Evolutionary conservation across 2,113 vertebrate species (phyloP).

Genomic region (Thamnaconus septentrionalis): DNA sequence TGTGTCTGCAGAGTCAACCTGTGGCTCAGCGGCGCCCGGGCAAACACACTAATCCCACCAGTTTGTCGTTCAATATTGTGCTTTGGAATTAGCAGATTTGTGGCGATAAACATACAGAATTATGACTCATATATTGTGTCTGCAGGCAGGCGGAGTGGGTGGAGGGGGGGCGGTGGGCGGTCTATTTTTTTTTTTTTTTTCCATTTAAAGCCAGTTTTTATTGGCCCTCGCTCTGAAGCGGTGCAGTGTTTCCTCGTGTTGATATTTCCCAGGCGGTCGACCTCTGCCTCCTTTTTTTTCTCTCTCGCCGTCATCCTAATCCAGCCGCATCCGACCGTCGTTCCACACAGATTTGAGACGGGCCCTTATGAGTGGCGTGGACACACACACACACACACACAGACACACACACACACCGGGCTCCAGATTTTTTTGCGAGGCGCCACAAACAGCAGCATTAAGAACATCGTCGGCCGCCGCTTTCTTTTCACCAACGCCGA

Average conservation of each 20-base stretch:
- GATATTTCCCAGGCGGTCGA: conserved; percentile 32
- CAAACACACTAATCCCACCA: background rate
- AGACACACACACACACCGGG: conserved; percentile 10
- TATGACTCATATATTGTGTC: no score
- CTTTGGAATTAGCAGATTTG: background rate
- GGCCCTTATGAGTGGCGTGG: conserved; percentile 85
- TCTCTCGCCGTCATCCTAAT: conserved; percentile 43
- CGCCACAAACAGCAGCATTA: conserved; percentile 93
- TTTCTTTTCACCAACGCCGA: conserved; percentile 95
- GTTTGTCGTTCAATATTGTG: background rate
- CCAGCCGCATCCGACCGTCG: conserved; percentile 84
- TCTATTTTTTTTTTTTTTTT: no score
- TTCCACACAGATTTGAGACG: conserved; percentile 94
- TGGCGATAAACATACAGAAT: no score
- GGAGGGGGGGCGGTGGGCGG: no score
- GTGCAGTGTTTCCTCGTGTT: conserved; percentile 9
- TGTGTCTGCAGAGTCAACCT: conserved; percentile 38
- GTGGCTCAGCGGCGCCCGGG: conserved; percentile 25
- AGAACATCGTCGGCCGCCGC: conserved; percentile 94
- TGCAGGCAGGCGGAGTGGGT: no score
- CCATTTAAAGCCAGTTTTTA: no score
- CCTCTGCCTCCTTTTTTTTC: conserved; percentile 29
- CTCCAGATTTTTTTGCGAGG: conserved; percentile 74
- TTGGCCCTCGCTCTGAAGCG: no score
- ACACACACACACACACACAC: conserved; percentile 23